Evolutionary conservation across 2,113 vertebrate genomes (phyloP).

Genomic region (Dasyurus viverrinus): DNA sequence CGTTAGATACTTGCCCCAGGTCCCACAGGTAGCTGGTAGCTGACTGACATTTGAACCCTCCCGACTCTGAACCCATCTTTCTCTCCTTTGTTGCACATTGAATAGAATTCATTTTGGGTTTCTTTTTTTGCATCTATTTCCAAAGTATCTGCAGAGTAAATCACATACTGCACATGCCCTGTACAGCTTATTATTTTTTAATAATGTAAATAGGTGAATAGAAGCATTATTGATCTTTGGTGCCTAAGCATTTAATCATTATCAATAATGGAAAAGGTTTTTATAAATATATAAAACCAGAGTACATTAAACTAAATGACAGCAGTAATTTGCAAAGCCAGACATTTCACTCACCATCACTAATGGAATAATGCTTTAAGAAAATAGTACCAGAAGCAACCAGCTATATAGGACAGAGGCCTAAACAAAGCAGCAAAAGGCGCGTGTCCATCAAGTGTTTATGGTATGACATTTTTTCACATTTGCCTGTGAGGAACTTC

Average conservation of each 20-base stretch:
- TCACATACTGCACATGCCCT: conserved; percentile 62
- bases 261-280: conserved; percentile 83
- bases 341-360: conserved; percentile 54
- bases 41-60: background rate
- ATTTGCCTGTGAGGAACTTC: conserved; percentile 53
- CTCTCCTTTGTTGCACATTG: background rate
- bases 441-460: background rate
- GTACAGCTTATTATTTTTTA: conserved; percentile 80
- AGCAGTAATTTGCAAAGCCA: conserved; percentile 47
- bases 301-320: conserved; percentile 74
- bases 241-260: conserved; percentile 84
- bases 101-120: conserved; percentile 56
- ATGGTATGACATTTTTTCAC: background rate
- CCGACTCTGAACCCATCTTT: background rate
- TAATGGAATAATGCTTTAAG: conserved; percentile 56
- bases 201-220: conserved; percentile 83
- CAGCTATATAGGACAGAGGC: background rate
- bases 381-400: conserved; percentile 25
- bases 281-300: conserved; percentile 81
- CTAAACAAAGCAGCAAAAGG: background rate
- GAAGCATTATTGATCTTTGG: conserved; percentile 82
- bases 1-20: background rate
- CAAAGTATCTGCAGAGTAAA: conserved; percentile 62
- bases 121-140: conserved; percentile 49
- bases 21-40: background rate